Base-by-base conservation (phyloP, 2,113 vertebrate genomes). In the Rhinoptilus africanus region DNA sequence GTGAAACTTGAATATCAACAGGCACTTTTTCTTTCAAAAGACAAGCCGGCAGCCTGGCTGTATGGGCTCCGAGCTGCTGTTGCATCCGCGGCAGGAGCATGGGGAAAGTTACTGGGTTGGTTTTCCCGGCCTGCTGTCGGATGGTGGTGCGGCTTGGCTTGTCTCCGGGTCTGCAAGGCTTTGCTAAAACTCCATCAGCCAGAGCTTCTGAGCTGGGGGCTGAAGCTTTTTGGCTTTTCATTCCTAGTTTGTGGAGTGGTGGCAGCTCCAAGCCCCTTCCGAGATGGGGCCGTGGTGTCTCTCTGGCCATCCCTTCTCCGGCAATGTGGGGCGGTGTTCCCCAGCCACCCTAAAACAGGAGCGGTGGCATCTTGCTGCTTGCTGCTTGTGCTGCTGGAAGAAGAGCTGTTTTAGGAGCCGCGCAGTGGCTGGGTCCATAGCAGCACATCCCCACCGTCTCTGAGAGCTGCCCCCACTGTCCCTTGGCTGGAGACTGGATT, bases 31-130 rank as follows among this genome's bases (percentile, higher is more conserved):
- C 35, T 66, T 45, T 18, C 26, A 8, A 12, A 23, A 34, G n/a
- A 10, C 2, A 2, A 37, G 8, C 8, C 30, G 16, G 4, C 2
- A 2, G 10, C 53, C 47, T 0, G 1, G 59, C 48, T 1, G 0
- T 6, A 39, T 32, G 8, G 53, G 14, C 64, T 59, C 26, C 2
- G 5, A 45, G 41, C 37, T 6, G 1, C 32, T 32, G 23, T 75
- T 7, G 15, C 16, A 34, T 53, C 26, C 1, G 3, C 4, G 2
- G 48, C 66, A 12, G 21, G 41, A 57, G 30, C 5, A 1, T 21
- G 35, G 5, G 7, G 22, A 60, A 45, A 27, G 51, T 21, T 53
- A 7, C 34, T 64, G 0, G 1, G 8, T 17, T 2, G 0, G 1
- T 47, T 60, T 60, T 56, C 64, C 48, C 54, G 37, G 37, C 50